Conservation (phyloP, 2,113 vertebrate species). For the Cebus imitator region DNA sequence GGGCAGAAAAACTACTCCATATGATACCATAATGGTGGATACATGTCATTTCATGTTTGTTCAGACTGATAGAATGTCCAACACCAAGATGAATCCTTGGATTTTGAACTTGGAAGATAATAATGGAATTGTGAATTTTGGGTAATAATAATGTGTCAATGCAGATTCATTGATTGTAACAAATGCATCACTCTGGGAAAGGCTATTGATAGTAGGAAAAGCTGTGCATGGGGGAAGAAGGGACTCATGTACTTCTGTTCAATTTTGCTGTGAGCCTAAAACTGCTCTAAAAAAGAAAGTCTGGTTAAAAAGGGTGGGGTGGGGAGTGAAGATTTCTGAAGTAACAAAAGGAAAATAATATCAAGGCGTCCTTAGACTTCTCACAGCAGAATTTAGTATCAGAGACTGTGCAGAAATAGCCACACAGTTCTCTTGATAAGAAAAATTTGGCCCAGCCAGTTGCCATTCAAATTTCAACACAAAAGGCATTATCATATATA, state of each 20-base stretch:
- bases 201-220: background rate
- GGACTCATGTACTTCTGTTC: background rate
- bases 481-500: background rate
- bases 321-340: background rate
- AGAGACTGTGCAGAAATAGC: background rate
- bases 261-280: background rate
- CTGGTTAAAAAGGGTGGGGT: background rate
- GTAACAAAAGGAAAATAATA: background rate
- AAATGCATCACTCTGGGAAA: background rate
- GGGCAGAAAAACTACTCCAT: background rate
- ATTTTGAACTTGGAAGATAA: background rate
- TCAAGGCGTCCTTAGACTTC: background rate
- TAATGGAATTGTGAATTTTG: background rate
- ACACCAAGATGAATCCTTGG: background rate
- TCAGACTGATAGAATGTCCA: background rate
- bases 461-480: constrained; percentile 16
- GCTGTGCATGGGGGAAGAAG: too few species aligned
- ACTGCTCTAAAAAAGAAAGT: background rate
- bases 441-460: background rate
- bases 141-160: too few species aligned
- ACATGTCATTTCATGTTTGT: background rate
- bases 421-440: background rate
- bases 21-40: background rate
- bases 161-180: background rate
- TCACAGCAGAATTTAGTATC: background rate